A percentile compares a stretch with the other conserved stretches of the same genome.
phyloP scores from a whole-genome alignment of 2,113 vertebrate species.

The sheep (Ovis aries) region DNA sequence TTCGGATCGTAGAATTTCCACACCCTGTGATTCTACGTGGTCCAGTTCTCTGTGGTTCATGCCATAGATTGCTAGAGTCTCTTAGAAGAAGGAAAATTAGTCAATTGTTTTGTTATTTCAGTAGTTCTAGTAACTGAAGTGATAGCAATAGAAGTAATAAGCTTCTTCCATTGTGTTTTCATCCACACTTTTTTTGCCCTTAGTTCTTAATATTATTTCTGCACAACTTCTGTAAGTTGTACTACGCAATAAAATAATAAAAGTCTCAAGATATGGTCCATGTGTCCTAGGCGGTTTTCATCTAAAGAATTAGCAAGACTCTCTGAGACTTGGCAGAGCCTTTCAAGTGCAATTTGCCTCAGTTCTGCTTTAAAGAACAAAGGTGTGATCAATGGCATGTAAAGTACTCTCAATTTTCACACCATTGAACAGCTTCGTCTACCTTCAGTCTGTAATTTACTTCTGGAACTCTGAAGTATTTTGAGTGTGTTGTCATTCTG shows the following conservation, averaged over 20 bases:
- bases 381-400: not conserved
- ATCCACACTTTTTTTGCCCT: not conserved
- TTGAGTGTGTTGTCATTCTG: not conserved
- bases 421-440: not conserved
- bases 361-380: not conserved
- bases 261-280: not conserved
- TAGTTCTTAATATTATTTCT: not conserved
- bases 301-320: not conserved
- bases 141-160: not conserved
- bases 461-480: not conserved
- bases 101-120: not conserved
- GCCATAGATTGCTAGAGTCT: not conserved
- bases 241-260: slow-evolving; percentile 19
- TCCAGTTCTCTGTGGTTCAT: not conserved
- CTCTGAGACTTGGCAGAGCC: not conserved
- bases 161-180: not conserved
- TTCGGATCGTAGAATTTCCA: not conserved
- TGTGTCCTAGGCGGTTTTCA: not conserved
- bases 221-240: not conserved
- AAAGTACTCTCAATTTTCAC: not conserved
- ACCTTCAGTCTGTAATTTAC: not conserved
- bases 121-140: not conserved
- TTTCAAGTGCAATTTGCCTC: not conserved
- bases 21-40: not conserved
- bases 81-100: not conserved